Evolutionary conservation across 2,113 vertebrate species (phyloP).

Genomic region (Gymnocephalus cernua): DNA sequence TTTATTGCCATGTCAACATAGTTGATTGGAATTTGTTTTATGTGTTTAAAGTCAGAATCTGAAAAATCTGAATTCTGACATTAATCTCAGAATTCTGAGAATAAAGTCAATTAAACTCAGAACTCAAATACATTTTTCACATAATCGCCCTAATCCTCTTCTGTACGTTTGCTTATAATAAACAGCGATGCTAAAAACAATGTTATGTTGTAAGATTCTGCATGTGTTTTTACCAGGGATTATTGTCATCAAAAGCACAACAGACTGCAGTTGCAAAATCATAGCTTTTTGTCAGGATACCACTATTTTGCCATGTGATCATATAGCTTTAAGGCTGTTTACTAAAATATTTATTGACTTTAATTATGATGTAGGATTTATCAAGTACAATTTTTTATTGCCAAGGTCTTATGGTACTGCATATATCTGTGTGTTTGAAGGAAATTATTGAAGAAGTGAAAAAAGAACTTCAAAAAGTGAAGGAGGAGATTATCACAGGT

Average conservation of each 20-base stretch:
- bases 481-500: slow-evolving; percentile 92
- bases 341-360: neutral
- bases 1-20: no score
- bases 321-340: neutral
- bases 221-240: neutral
- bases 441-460: slow-evolving; percentile 89
- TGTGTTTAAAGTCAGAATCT: no score
- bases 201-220: neutral
- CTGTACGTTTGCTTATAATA: neutral
- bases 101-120: no score
- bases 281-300: neutral
- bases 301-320: neutral
- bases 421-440: slow-evolving; percentile 67
- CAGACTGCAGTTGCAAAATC: neutral
- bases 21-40: no score
- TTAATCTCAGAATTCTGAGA: no score
- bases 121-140: no score
- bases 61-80: no score
- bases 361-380: neutral
- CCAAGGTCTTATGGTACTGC: neutral
- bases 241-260: slow-evolving; percentile 3
- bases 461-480: slow-evolving; percentile 89
- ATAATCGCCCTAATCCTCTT: no score
- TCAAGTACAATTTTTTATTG: neutral
- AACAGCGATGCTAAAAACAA: neutral